phyloP scores from a whole-genome alignment of 2,113 vertebrate genomes.

The Anhinga anhinga region DNA sequence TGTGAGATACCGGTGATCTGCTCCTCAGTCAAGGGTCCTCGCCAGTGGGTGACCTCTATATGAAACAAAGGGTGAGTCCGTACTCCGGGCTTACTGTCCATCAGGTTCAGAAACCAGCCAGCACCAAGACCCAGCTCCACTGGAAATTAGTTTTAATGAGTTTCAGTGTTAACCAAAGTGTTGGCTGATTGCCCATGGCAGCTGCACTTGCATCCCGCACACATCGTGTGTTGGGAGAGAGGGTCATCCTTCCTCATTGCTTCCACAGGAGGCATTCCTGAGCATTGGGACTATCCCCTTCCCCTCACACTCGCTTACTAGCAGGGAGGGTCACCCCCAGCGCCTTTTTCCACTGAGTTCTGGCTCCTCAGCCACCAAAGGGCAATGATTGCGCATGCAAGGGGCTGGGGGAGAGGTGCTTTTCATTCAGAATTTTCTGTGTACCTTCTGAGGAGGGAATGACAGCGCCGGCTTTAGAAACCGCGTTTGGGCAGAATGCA shows the following conservation, averaged over 20 bases:
- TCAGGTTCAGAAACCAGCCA: not conserved
- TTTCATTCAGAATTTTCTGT: not conserved
- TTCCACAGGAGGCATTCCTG: not conserved
- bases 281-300: no score
- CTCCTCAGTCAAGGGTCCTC: not conserved
- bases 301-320: not conserved
- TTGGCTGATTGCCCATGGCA: not conserved
- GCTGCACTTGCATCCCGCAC: not conserved
- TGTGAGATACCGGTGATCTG: not conserved
- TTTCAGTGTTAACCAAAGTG: not conserved
- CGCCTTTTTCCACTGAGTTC: not conserved
- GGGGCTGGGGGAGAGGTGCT: not conserved
- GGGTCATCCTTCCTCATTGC: not conserved
- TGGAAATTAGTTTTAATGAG: not conserved
- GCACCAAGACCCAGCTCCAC: not conserved
- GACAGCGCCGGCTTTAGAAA: not conserved
- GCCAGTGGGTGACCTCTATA: not conserved
- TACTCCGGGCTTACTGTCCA: not conserved
- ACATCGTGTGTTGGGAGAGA: accelerated
- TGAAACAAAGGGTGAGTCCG: accelerated
- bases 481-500: not conserved
- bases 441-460: not conserved
- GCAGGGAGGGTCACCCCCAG: not conserved
- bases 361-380: not conserved
- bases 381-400: not conserved